Conservation (phyloP, 2,888 invertebrate genomes). For the Brassicogethes aeneus region DNA sequence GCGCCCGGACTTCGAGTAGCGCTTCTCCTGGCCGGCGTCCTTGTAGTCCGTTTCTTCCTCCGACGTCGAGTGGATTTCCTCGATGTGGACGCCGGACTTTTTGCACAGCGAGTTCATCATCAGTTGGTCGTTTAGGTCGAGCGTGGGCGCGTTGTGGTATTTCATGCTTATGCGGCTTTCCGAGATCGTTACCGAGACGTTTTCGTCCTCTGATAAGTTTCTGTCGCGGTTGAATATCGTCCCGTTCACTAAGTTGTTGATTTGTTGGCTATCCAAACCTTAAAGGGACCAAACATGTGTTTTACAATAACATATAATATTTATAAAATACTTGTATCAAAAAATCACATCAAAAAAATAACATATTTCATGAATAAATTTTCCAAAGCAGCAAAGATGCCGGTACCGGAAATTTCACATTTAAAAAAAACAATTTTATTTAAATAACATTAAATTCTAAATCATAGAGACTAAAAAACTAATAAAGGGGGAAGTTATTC, state of each 20-base stretch:
- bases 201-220: constrained; percentile 38
- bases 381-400: too few relatives aligned
- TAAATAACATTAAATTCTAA: too few relatives aligned
- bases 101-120: constrained; percentile 32
- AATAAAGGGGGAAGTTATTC: too few relatives aligned
- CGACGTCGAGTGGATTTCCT: constrained; percentile 22
- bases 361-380: too few relatives aligned
- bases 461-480: too few relatives aligned
- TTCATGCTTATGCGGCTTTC: constrained; percentile 32
- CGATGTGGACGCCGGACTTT: constrained; percentile 31
- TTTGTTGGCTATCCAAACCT: constrained; percentile 39
- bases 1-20: constrained; percentile 12
- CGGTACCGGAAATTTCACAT: too few relatives aligned
- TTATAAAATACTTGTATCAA: too few relatives aligned
- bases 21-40: constrained; percentile 25
- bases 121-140: constrained; percentile 37
- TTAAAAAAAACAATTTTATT: too few relatives aligned
- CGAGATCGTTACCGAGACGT: constrained; percentile 38
- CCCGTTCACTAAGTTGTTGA: constrained; percentile 25
- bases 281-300: background rate
- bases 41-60: constrained; percentile 19
- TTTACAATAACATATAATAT: too few relatives aligned
- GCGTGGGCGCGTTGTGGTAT: constrained; percentile 27
- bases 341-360: too few relatives aligned
- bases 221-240: constrained; percentile 2